phyloP scores from a whole-genome alignment of 1,140 invertebrate genomes.

The Drosophila lacteicornis region DNA sequence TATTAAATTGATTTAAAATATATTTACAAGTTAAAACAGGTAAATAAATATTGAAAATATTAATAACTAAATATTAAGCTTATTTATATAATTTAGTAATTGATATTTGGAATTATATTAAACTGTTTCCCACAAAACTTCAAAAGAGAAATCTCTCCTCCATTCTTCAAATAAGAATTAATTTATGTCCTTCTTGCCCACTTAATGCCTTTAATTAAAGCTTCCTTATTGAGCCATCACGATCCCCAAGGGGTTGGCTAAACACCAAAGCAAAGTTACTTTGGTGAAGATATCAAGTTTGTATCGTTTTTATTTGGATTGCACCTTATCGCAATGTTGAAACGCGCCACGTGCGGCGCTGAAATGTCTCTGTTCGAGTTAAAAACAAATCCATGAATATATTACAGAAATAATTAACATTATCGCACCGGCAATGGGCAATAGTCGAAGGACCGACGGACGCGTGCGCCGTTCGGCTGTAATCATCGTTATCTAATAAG shows the following conservation, averaged over 20 bases:
- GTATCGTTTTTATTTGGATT: slow-evolving; percentile 33
- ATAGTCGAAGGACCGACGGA: slow-evolving; percentile 46
- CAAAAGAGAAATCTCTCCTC: not conserved
- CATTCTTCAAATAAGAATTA: not conserved
- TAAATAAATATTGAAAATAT: no score
- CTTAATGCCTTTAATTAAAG: slow-evolving; percentile 23
- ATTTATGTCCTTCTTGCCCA: not conserved
- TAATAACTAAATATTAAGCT: no score
- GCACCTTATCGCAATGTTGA: slow-evolving; percentile 67
- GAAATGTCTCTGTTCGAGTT: slow-evolving; percentile 56
- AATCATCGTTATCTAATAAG: slow-evolving; percentile 81
- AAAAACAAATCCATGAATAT: slow-evolving; percentile 75
- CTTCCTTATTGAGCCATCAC: slow-evolving; percentile 26
- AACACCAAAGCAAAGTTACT: slow-evolving; percentile 5
- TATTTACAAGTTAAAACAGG: no score
- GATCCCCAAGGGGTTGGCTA: slow-evolving; percentile 13
- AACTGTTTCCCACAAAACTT: no score
- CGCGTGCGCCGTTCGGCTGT: slow-evolving; percentile 40
- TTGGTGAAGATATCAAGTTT: slow-evolving; percentile 31
- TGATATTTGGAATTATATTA: no score
- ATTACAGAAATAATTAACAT: slow-evolving; percentile 80
- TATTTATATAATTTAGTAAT: no score
- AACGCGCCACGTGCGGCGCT: slow-evolving; percentile 66
- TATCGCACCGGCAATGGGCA: slow-evolving; percentile 60
- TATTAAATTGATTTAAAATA: no score